These are phyloP conservation scores for Eublepharis macularius DNA, from an alignment of 2,113 vertebrate species.

Conservation along the genomic window DNA sequence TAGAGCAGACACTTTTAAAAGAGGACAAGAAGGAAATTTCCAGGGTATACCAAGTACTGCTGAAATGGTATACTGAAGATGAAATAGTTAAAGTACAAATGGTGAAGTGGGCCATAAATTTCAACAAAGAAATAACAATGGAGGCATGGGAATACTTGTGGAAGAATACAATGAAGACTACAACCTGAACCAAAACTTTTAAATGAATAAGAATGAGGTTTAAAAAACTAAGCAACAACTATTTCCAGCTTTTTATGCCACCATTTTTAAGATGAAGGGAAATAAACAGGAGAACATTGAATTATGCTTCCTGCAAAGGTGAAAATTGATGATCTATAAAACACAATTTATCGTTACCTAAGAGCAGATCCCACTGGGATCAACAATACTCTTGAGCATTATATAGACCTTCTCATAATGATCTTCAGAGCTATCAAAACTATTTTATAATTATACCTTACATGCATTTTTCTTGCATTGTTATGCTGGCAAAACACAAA, in stretches of 20 bases:
- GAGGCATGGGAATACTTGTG: no score
- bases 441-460: not conserved
- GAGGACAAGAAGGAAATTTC: no score
- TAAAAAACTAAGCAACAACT: not conserved
- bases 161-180: no score
- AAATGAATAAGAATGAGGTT: not conserved
- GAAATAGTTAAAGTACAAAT: no score
- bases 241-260: not conserved
- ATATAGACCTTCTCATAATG: not conserved
- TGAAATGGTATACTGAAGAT: no score
- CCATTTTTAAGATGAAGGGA: not conserved
- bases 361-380: not conserved
- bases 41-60: no score
- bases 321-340: not conserved
- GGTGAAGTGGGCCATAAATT: no score
- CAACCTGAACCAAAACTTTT: no score
- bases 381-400: not conserved
- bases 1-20: no score
- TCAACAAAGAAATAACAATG: no score
- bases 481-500: not conserved
- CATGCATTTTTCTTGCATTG: not conserved
- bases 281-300: not conserved
- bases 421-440: not conserved
- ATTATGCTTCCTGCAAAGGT: not conserved
- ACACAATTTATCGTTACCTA: not conserved